phyloP scores from a whole-genome alignment of 1,140 invertebrate species.

The Drosophila tristis region DNA sequence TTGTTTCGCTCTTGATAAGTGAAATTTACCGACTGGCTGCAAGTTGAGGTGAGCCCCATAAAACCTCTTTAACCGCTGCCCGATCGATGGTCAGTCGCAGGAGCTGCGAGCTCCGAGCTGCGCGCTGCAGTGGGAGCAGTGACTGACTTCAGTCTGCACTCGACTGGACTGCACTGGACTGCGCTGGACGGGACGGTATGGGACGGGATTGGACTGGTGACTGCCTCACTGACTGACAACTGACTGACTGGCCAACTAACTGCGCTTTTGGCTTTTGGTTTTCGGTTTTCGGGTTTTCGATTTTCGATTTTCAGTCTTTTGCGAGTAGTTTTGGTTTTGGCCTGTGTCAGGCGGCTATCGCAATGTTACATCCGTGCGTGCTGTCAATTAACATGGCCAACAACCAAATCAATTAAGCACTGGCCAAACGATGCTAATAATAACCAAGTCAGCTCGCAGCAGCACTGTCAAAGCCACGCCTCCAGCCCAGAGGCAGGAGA shows the following conservation, averaged over 20 bases:
- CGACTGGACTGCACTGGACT: neutral
- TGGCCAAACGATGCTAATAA: slow-evolving; percentile 75
- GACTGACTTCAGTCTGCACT: neutral
- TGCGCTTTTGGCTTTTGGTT: slow-evolving; percentile 25
- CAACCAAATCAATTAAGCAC: slow-evolving; percentile 77
- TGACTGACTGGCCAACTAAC: slow-evolving; percentile 60
- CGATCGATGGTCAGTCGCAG: neutral
- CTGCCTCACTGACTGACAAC: slow-evolving; percentile 44
- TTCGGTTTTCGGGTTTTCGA: slow-evolving; percentile 1
- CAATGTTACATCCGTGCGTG: slow-evolving; percentile 76
- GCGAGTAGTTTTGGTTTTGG: slow-evolving; percentile 13
- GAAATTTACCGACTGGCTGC: slow-evolving; percentile 55
- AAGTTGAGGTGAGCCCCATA: neutral
- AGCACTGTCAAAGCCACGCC: slow-evolving; percentile 24
- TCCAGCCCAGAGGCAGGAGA: slow-evolving; percentile 23
- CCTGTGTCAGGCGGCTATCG: slow-evolving; percentile 61
- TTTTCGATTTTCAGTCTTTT: slow-evolving; percentile 4
- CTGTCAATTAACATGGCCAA: slow-evolving; percentile 72
- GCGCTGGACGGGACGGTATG: neutral
- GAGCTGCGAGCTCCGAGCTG: neutral
- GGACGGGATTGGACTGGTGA: neutral
- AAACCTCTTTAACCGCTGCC: neutral
- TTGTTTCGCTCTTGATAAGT: slow-evolving; percentile 70
- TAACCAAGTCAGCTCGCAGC: slow-evolving; percentile 20
- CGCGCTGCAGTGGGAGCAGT: slow-evolving; percentile 2